Conservation (phyloP, 2,888 invertebrate species). For the Eupithecia tripunctaria region DNA sequence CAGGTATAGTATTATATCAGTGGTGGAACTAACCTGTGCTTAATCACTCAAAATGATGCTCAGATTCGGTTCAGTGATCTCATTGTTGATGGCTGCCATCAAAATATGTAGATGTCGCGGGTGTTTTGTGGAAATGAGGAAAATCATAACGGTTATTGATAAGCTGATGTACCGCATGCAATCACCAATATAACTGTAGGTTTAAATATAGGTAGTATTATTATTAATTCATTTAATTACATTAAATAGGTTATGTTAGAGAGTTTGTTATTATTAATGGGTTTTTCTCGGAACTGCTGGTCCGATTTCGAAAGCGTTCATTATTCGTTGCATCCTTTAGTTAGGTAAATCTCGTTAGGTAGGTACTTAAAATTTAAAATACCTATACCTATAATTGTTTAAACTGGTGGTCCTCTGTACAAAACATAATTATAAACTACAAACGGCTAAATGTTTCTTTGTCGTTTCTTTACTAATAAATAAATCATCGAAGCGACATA, state of each 20-base stretch:
- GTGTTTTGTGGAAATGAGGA: neutral
- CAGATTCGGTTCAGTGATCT: constrained; percentile 10
- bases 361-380: too few relatives aligned
- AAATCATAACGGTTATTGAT: neutral
- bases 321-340: neutral
- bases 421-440: too few relatives aligned
- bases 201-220: neutral
- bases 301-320: neutral
- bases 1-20: neutral
- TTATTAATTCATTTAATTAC: neutral
- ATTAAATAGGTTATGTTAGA: neutral
- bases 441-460: too few relatives aligned
- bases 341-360: too few relatives aligned
- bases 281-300: neutral
- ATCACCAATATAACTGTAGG: neutral
- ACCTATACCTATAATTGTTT: too few relatives aligned
- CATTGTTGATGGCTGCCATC: neutral
- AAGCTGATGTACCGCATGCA: neutral
- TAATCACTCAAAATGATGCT: constrained; percentile 25
- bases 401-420: too few relatives aligned
- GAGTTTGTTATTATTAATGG: neutral
- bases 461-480: too few relatives aligned
- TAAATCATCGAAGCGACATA: too few relatives aligned
- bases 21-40: constrained; percentile 7
- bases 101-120: neutral